Evolutionary conservation across 1,140 invertebrate species (phyloP).

Genomic region (Leptopilina clavipes): DNA sequence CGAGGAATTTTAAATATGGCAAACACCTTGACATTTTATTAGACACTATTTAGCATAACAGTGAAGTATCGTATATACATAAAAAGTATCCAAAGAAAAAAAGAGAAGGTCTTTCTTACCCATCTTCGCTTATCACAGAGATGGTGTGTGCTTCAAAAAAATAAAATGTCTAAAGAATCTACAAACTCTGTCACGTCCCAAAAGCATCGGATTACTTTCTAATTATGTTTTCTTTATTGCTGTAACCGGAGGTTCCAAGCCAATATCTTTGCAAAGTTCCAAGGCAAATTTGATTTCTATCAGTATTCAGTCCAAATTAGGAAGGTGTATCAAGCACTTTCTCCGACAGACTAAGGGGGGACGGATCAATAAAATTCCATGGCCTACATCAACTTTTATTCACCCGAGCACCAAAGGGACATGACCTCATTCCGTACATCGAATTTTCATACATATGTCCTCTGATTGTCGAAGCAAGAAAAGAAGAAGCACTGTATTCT

Average conservation of each 20-base stretch:
- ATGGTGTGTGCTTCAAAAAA: background rate
- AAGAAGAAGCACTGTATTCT: background rate
- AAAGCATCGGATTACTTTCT: conserved; percentile 11
- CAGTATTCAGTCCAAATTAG: conserved; percentile 23
- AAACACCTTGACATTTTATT: conserved; percentile 13
- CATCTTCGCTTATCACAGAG: background rate
- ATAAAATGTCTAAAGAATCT: conserved; percentile 9
- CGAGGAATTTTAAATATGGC: background rate
- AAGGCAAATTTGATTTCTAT: conserved; percentile 26
- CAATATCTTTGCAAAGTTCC: conserved; percentile 11
- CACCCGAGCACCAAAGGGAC: conserved; percentile 1
- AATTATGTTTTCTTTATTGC: conserved; percentile 26
- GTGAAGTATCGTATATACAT: background rate
- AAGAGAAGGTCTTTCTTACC: background rate
- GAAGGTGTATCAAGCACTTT: conserved; percentile 28
- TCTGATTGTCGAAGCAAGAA: background rate
- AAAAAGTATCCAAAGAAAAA: background rate
- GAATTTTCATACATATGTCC: background rate
- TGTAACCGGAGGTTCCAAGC: conserved; percentile 5
- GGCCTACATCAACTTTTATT: conserved; percentile 10
- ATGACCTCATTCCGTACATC: background rate
- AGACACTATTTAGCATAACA: conserved; percentile 18
- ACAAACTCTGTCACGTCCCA: conserved; percentile 9
- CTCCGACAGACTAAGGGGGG: background rate
- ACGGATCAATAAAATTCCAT: conserved; percentile 14